phyloP scores from a whole-genome alignment of 1,140 invertebrate genomes.

The Ips nitidus region DNA sequence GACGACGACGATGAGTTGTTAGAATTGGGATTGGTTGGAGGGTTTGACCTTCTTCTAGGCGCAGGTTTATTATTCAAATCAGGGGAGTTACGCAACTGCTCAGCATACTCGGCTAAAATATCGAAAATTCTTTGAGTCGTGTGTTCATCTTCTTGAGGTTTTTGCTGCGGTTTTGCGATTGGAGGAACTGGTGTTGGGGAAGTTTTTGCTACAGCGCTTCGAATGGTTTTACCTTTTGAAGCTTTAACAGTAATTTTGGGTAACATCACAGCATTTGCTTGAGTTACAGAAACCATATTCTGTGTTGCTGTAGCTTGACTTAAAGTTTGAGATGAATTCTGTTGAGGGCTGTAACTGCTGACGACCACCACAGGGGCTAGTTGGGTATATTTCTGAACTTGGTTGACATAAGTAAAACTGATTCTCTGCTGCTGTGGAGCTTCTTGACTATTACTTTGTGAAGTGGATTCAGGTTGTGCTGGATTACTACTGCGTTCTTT shows the following conservation, averaged over 20 bases:
- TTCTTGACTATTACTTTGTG: conserved; percentile 36
- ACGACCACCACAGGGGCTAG: conserved; percentile 63
- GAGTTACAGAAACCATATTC: conserved; percentile 14
- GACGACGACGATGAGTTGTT: conserved; percentile 66
- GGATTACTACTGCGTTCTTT: conserved; percentile 65
- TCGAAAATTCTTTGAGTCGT: conserved; percentile 78
- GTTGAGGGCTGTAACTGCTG: conserved; percentile 61
- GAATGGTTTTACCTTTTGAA: conserved; percentile 55
- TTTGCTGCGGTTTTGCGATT: conserved; percentile 69
- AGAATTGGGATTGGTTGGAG: conserved; percentile 68
- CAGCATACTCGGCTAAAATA: conserved; percentile 78
- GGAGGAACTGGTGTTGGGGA: conserved; percentile 57
- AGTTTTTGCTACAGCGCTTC: conserved; percentile 23
- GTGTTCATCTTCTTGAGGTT: conserved; percentile 79
- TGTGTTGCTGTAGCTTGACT: conserved; percentile 62
- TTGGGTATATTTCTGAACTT: conserved; percentile 55
- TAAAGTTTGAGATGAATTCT: conserved; percentile 62
- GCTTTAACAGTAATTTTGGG: conserved; percentile 58
- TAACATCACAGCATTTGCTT: conserved; percentile 55
- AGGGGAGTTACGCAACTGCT: conserved; percentile 75
- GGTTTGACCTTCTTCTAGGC: conserved; percentile 71
- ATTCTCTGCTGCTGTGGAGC: conserved; percentile 43
- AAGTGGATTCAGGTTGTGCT: conserved; percentile 39
- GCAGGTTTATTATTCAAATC: conserved; percentile 81
- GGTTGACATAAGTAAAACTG: conserved; percentile 57